These are phyloP conservation scores for Meteorus colon DNA, from an alignment of 2,888 invertebrate genomes.

Conservation along the genomic window DNA sequence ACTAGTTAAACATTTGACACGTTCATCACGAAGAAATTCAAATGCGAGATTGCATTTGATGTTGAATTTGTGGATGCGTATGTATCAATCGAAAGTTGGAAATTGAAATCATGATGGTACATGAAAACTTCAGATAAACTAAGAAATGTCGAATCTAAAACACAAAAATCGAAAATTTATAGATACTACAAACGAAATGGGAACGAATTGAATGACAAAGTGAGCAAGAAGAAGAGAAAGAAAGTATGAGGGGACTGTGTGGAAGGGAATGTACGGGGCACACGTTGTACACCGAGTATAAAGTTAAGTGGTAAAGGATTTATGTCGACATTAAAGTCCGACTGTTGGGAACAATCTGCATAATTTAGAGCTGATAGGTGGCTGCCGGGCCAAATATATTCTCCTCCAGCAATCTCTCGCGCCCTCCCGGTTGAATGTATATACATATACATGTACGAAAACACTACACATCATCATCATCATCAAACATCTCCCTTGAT, in stretches of 20 bases:
- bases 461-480: slow-evolving; percentile 32
- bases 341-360: slow-evolving; percentile 71
- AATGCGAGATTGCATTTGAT: slow-evolving; percentile 21
- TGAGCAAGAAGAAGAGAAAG: slow-evolving; percentile 24
- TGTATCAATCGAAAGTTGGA: background rate
- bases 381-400: slow-evolving; percentile 26
- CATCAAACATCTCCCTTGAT: slow-evolving; percentile 22
- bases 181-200: slow-evolving; percentile 28
- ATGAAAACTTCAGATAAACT: background rate
- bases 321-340: slow-evolving; percentile 71
- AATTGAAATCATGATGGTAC: background rate
- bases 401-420: slow-evolving; percentile 29
- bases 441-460: slow-evolving; percentile 3
- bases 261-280: slow-evolving; percentile 50
- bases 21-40: slow-evolving; percentile 37
- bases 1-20: slow-evolving; percentile 45
- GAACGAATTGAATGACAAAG: slow-evolving; percentile 23
- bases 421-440: slow-evolving; percentile 38
- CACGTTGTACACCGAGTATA: slow-evolving; percentile 63
- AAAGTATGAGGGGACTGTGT: slow-evolving; percentile 10
- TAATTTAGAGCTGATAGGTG: slow-evolving; percentile 61
- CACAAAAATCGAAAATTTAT: background rate
- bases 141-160: background rate
- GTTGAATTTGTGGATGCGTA: background rate
- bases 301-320: slow-evolving; percentile 72